Evolutionary conservation across 2,797 vertebrate genomes (phyloP).

Genomic region (Falco concolor): DNA sequence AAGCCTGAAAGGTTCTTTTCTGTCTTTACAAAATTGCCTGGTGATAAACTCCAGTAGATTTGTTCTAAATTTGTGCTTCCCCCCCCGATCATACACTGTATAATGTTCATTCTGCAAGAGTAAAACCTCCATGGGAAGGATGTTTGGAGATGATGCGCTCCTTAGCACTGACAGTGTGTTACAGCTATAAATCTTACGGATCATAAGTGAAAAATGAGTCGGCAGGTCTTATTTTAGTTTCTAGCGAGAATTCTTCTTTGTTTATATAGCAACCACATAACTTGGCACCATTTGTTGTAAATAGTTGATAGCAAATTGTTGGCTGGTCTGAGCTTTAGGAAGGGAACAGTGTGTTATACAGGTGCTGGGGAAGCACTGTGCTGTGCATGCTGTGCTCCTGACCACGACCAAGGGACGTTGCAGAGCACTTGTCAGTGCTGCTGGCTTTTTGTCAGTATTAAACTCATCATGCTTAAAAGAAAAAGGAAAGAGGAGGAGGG

Average conservation of each 20-base stretch:
- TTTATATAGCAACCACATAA: neutral
- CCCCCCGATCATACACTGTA: no score
- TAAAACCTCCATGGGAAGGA: neutral
- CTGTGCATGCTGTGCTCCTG: rapidly evolving
- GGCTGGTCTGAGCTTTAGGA: neutral
- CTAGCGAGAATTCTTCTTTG: neutral
- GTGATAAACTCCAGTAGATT: neutral
- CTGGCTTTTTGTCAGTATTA: neutral
- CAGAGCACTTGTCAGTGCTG: neutral
- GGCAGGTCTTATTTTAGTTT: neutral
- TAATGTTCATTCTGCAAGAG: neutral
- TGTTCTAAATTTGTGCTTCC: neutral
- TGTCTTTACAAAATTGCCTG: neutral
- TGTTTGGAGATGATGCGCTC: neutral
- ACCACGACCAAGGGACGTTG: rapidly evolving
- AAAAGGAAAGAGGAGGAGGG: neutral
- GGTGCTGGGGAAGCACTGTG: rapidly evolving
- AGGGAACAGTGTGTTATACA: neutral
- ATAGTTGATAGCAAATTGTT: neutral
- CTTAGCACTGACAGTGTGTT: neutral
- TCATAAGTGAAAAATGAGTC: neutral
- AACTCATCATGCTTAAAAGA: neutral
- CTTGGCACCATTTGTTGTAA: neutral
- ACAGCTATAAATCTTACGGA: neutral
- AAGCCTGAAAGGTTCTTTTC: neutral